Evolutionary conservation across 2,797 vertebrate genomes (phyloP), one percentile per base, ranked within the genome.

Genomic region (Schizopygopsis malacanthus): DNA sequence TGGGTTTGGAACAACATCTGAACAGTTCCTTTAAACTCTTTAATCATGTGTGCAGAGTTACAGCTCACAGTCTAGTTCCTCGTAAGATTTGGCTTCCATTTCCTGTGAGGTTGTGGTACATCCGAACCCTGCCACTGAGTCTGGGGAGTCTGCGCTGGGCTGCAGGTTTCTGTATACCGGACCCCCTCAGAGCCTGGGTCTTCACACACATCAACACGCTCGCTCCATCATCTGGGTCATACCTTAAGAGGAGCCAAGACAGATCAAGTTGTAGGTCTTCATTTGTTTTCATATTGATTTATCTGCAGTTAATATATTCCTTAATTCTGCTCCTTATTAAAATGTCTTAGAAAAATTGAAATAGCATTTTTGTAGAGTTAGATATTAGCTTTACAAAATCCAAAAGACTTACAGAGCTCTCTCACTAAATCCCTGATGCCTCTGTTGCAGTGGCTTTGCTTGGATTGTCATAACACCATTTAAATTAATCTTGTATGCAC

Each of bases 401-500:
- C 45, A 69, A n/a, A 37, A 54, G 65, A 95, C 96, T n/a, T 93
- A 96, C 96, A 90, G 93, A 25, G 88, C 87, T 90, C 92, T 96
- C 61, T 96, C 95, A 33, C 79, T 25, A 70, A 88, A 88, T 81
- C 88, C 88, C 50, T 85, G 28, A 52, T 94, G 93, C 89, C 96
- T 96, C 87, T 95, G 95, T 52, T 97, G 96, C 71, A 97, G 94
- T 0, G 96, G 96, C 88, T 96, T 97, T 61, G 95, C 94, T 89
- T 96, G 96, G 92, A 97, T 95, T 84, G 93, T 97, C 96, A 97
- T 97, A 79, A 97, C 96, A 75, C 96, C 95, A 50, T 95, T 92
- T 92, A 97, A 92, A 92, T 96, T 94, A 50, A 71, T 92, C 72
- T 83, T 93, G 25, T 95, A 93, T 89, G 87, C 94, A 89, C 87